Percentiles rank a stretch among this genome's conserved stretches.
phyloP scores from a whole-genome alignment of 2,797 vertebrate species.

The Orientallactaga sibirica region DNA sequence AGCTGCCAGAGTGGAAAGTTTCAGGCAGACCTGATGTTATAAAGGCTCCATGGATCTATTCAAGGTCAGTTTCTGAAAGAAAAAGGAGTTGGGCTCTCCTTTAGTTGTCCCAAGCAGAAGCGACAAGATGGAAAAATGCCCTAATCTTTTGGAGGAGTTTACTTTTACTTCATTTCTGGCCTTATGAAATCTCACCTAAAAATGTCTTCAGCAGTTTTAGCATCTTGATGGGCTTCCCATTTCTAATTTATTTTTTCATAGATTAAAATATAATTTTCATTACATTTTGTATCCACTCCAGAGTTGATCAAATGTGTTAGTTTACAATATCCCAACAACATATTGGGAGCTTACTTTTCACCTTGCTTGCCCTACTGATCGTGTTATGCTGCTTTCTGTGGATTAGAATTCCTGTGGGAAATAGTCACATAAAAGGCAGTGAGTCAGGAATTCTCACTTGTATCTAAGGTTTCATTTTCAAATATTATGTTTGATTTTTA shows the following conservation, averaged over 20 bases:
- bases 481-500: slow-evolving; percentile 50
- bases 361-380: neutral
- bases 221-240: neutral
- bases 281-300: neutral
- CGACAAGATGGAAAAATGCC: neutral
- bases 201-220: neutral
- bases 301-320: neutral
- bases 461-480: neutral
- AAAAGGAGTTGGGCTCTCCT: neutral
- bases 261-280: neutral
- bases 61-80: neutral
- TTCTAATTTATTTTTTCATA: neutral
- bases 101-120: neutral
- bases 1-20: neutral
- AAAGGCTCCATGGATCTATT: neutral
- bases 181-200: neutral
- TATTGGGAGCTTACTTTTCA: neutral
- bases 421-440: slow-evolving; percentile 41
- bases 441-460: neutral
- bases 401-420: neutral
- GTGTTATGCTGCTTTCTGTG: neutral
- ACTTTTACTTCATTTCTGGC: slow-evolving; percentile 32
- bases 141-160: neutral
- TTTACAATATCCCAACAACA: neutral
- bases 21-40: neutral